Evolutionary conservation across 2,113 vertebrate species (phyloP), one percentile per base, ranked within the genome.

Genomic region (Brachyistius frenatus): DNA sequence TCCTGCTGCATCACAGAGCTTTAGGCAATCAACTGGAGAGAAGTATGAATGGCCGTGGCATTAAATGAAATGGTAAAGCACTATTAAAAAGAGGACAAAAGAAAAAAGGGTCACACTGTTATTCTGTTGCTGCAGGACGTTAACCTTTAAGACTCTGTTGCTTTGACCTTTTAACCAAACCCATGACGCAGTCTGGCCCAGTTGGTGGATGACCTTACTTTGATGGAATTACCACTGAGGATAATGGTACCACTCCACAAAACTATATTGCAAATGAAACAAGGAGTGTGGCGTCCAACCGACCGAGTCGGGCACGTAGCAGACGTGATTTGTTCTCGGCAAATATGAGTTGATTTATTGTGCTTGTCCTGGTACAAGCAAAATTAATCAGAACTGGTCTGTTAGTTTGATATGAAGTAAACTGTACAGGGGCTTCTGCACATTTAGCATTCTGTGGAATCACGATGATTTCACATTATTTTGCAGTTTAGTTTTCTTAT

Each of bases 101-200:
- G 15, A 23, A 23, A 9, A 70, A 70, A 56, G 58, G 63, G 49
- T 78, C 4, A 0, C 57, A 31, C 78, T 73, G 66, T 37, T 76
- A 71, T 60, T 77, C 54, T 63, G 49, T 71, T 75, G 88, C 91
- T 88, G 77, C 84, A 76, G 92, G 92, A 89, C 66, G 2, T 79
- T 91, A 83, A 93, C 91, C 89, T 93, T 93, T 92, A 82, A 86
- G 62, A 53, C 78, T 81, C 79, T 70, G 85, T 78, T 88, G 78
- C 85, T 89, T 84, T 92, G 92, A 92, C 91, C 91, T 93, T 93
- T 92, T 75, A 87, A 86, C 84, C 86, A 88, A 90, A 88, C 88
- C 32, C 0, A 70, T 92, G 92, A 92, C 71, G 83, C 83, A 72
- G 83, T 57, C 65, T 82, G 81, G 76, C 77, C 87, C 84, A 67